Evolutionary conservation across 1,140 invertebrate genomes (phyloP), one percentile per base, ranked within the genome.

Genomic region (Trialeurodes vaporariorum): DNA sequence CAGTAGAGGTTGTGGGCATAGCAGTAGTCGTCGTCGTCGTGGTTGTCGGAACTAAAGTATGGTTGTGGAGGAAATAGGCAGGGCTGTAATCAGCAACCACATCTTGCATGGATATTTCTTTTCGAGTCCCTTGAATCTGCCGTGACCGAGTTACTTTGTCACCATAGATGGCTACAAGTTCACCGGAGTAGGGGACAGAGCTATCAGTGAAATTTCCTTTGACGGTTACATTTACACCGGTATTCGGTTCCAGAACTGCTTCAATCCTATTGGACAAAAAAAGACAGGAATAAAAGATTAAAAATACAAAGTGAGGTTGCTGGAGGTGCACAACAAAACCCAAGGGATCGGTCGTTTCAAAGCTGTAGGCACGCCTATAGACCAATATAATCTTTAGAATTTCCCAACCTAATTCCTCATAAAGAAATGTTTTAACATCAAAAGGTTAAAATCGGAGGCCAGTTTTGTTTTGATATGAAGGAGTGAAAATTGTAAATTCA

Each of bases 181-280:
- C 85, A 13, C 83, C 89, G 0, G 79, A 83, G 72, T 91, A 93
- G 13, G 86, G 87, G 1, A 87, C 81, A 68, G 91, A 88, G 61
- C 83, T 81, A 59, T 86, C 84, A 0, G 86, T 87, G 70, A 85
- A 84, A 72, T 88, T 88, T 0, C 85, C 89, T 34, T 77, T 80
- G 1, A 93, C 78, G 0, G 87, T 89, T 0, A 91, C 87, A 75
- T 92, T 91, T 26, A 90, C 85, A 11, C 84, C 90, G 0, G 89
- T 91, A 40, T 88, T 89, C 2, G 88, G 85, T 75, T 86, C 83
- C 60, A 90, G 74, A 66, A 78, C 78, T 69, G 82, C 79, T 71
- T 85, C 80, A n/a, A 89, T 79, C 68, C 81, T 82, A 69, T 66
- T n/a, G n/a, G n/a, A n/a, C n/a, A n/a, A n/a, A n/a, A n/a, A n/a